phyloP scores from a whole-genome alignment of 2,113 vertebrate genomes.

The Scatophagus argus region DNA sequence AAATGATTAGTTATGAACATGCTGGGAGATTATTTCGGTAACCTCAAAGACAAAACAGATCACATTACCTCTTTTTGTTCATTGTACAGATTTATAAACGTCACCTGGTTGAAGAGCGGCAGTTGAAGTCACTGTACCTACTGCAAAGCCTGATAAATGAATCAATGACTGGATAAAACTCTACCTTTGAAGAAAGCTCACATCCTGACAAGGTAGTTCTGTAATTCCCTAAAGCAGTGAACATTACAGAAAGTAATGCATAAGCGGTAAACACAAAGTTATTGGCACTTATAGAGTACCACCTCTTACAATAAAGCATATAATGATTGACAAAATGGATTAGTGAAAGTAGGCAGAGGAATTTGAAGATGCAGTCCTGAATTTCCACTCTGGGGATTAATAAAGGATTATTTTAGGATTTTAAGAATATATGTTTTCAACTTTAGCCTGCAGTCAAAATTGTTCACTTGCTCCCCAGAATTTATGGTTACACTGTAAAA shows the following conservation, averaged over 20 bases:
- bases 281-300: background rate
- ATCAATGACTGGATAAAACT: background rate
- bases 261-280: constrained; percentile 14
- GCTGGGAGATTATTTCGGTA: constrained; percentile 60
- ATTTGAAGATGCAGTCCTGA: background rate
- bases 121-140: too few relatives aligned
- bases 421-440: background rate
- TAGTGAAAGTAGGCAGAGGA: background rate
- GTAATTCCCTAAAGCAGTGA: background rate
- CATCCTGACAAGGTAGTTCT: background rate
- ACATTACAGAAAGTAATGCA: background rate
- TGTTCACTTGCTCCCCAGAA: background rate
- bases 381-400: too few relatives aligned
- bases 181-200: background rate
- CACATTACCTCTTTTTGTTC: constrained; percentile 1
- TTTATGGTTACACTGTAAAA: background rate
- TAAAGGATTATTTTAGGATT: background rate
- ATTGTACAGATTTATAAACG: background rate
- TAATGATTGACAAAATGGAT: constrained; percentile 7
- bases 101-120: background rate
- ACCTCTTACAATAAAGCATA: background rate
- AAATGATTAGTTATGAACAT: constrained; percentile 46
- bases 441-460: background rate
- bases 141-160: background rate
- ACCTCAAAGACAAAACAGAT: constrained; percentile 60